Base-by-base conservation (phyloP, 2,113 vertebrate species). In the Zosterops japonicus region DNA sequence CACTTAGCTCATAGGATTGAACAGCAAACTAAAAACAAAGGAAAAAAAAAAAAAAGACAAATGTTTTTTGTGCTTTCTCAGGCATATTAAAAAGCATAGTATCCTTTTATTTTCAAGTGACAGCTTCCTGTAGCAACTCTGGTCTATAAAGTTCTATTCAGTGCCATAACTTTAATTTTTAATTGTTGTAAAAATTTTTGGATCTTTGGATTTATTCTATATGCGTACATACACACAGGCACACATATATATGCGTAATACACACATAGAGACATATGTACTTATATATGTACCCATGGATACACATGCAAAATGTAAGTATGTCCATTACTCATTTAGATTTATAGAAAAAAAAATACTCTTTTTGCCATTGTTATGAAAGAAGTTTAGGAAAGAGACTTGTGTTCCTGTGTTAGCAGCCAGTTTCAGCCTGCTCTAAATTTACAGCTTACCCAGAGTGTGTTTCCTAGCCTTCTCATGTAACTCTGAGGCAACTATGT, bases 241-340 rank as follows among this genome's bases (percentile, higher is more conserved):
- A 39, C 2, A 16, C 1, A 22, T 0, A 25, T 5, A n/a, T 4
- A 12, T 12, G 56, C 50, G 29, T 27, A 44, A 77, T 36, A 13
- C 9, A 46, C 11, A 19, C 12, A 23, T 20, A 50, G 9, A 59
- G 5, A 29, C 50, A 36, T 15, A 33, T 46, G 6, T 28, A 33
- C 25, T 21, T 29, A n/a, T 23, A 67, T 28, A 20, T 8, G 15
- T 53, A 36, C 21, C 9, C 20, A 53, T n/a, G 36, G 12, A 36
- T 9, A 55, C 11, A 56, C 9, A 44, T 14, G 44, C 5, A 33
- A 33, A 29, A 50, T 85, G n/a, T 41, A 56, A 41, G 3, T 13
- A 19, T 29, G 18, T 25, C 41, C 21, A 75, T 8, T 68, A 42
- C 5, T 60, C 8, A 42, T 55, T 15, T 47, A 90, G 16, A 55